Evolutionary conservation across 2,888 invertebrate species (phyloP).

Genomic region (Eilema depressum): DNA sequence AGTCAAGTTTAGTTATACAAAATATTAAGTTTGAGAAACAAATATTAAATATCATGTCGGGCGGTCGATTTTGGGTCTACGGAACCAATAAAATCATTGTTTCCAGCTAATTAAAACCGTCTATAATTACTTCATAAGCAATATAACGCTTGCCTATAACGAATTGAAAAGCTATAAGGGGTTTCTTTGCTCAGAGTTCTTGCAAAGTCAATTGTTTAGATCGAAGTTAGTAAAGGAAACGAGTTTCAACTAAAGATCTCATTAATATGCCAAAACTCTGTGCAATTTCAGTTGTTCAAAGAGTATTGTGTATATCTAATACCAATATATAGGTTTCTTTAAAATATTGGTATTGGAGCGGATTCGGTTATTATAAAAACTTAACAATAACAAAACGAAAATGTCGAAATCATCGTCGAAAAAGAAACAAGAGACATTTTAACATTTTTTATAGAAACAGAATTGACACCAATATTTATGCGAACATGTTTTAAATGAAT

Average conservation of each 20-base stretch:
- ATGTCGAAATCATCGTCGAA: no score
- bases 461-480: no score
- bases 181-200: slow-evolving; percentile 13
- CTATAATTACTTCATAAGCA: slow-evolving; percentile 12
- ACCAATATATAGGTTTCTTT: background rate
- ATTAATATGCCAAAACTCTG: slow-evolving; percentile 10
- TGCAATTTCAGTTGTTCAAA: background rate
- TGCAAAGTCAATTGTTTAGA: slow-evolving; percentile 11
- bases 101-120: background rate
- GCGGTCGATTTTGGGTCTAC: background rate
- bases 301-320: background rate
- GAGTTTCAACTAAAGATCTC: slow-evolving; percentile 6
- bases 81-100: background rate
- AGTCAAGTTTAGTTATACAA: background rate
- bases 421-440: no score
- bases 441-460: no score
- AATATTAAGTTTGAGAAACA: background rate
- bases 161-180: slow-evolving; percentile 14
- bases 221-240: slow-evolving; percentile 2
- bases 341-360: background rate
- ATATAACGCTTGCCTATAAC: slow-evolving; percentile 7
- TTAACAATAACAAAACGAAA: no score
- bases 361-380: background rate
- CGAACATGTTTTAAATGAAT: no score
- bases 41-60: background rate